Evolutionary conservation across 2,797 vertebrate genomes (phyloP).

Genomic region (Delichon dasypus): DNA sequence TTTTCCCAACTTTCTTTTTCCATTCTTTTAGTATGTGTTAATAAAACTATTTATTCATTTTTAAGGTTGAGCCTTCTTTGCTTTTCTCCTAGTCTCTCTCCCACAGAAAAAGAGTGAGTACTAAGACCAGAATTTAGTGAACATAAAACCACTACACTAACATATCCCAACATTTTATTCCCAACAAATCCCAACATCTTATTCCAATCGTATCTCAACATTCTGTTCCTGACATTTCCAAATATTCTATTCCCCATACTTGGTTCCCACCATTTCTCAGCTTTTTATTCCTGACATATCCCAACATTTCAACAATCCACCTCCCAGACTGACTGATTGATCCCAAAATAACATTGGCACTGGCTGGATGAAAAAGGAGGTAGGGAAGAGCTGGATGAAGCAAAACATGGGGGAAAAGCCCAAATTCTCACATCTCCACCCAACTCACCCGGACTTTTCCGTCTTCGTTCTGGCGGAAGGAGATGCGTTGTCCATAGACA

Average conservation of each 20-base stretch:
- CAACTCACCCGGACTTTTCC: constrained; percentile 75
- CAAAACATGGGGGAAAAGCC: background rate
- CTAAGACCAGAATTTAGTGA: too few species aligned
- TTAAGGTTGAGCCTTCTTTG: too few species aligned
- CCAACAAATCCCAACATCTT: background rate
- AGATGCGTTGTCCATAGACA: constrained; percentile 73
- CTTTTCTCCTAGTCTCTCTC: too few species aligned
- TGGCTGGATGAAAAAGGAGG: background rate
- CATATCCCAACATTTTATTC: background rate
- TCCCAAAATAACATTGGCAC: background rate
- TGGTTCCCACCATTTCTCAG: background rate
- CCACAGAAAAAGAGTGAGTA: too few species aligned
- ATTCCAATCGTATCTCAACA: background rate
- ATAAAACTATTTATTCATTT: too few species aligned
- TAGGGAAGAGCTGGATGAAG: background rate
- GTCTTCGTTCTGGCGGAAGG: constrained; percentile 70
- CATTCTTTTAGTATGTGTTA: too few species aligned
- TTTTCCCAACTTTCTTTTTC: too few species aligned
- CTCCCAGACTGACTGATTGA: fast-evolving
- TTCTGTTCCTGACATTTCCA: background rate
- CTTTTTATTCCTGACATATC: background rate
- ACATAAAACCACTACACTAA: too few species aligned
- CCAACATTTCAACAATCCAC: background rate
- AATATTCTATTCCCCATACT: background rate
- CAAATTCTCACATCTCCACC: background rate